Conservation (phyloP, 2,888 invertebrate species). For the Ligdia adustata region DNA sequence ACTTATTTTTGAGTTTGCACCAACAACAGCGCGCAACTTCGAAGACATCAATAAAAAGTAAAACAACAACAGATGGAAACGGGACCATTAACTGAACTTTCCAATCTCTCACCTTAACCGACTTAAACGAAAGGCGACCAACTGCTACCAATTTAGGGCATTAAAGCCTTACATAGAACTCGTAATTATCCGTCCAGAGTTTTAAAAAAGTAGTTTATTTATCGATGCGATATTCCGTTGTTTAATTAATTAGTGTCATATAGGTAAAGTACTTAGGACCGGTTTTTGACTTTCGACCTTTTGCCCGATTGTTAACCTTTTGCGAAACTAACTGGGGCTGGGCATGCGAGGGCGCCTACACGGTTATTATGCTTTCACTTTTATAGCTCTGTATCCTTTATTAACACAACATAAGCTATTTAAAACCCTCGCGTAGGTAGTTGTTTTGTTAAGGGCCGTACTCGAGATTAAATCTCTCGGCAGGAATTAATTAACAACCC, state of each 20-base stretch:
- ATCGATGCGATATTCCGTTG: conserved; percentile 20
- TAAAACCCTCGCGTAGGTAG: conserved; percentile 24
- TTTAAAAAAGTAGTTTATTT: conserved; percentile 23
- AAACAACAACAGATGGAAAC: conserved; percentile 19
- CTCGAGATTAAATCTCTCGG: conserved; percentile 42
- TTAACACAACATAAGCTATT: conserved; percentile 35
- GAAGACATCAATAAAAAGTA: conserved; percentile 16
- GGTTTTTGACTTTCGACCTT: conserved; percentile 59
- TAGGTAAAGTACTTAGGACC: too few relatives aligned
- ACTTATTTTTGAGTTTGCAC: conserved; percentile 10
- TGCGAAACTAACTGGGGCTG: conserved; percentile 46
- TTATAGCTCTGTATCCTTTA: conserved; percentile 36
- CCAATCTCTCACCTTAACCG: conserved; percentile 34
- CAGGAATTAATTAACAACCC: conserved; percentile 26
- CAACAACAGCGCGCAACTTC: conserved; percentile 15
- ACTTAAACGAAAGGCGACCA: conserved; percentile 19
- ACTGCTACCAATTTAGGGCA: conserved; percentile 29
- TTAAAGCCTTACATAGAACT: conserved; percentile 22
- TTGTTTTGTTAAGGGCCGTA: conserved; percentile 41
- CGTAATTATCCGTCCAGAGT: conserved; percentile 15
- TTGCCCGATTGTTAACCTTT: conserved; percentile 56
- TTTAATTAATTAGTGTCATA: conserved; percentile 45
- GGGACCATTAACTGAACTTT: conserved; percentile 25
- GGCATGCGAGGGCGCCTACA: conserved; percentile 42
- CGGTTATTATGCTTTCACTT: conserved; percentile 40